Evolutionary conservation across 2,797 vertebrate species (phyloP).

Genomic region (Vespertilio murinus): DNA sequence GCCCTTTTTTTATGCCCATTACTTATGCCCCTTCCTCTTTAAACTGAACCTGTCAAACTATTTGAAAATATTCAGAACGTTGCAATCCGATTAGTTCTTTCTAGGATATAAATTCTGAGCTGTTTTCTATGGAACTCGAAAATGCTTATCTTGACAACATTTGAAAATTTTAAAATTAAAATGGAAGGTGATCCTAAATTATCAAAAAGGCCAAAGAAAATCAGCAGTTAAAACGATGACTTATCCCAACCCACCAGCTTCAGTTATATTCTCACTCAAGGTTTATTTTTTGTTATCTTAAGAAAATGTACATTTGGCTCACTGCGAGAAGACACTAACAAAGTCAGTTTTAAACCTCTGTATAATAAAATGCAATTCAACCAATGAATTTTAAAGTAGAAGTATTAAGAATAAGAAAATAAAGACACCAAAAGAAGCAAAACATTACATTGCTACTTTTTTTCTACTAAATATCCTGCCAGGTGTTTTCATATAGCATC

Average conservation of each 20-base stretch:
- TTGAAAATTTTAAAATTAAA: conserved; percentile 2
- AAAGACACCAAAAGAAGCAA: neutral
- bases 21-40: neutral
- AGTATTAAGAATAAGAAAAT: conserved; percentile 27
- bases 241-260: neutral
- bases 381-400: neutral
- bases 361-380: neutral
- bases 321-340: conserved; percentile 13
- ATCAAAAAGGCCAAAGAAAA: neutral
- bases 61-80: neutral
- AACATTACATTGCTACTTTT: neutral
- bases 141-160: conserved; percentile 11
- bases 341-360: neutral
- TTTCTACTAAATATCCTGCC: neutral
- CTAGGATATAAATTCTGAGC: conserved; percentile 7
- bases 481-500: neutral
- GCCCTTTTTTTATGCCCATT: neutral
- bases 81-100: neutral
- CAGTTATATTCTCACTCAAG: neutral
- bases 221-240: neutral
- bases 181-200: neutral
- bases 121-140: neutral
- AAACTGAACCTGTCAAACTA: neutral
- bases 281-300: neutral
- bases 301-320: conserved; percentile 7